These are phyloP conservation scores for Perca schrenkii DNA, from an alignment of 2,113 vertebrate species.

Conservation along the genomic window DNA sequence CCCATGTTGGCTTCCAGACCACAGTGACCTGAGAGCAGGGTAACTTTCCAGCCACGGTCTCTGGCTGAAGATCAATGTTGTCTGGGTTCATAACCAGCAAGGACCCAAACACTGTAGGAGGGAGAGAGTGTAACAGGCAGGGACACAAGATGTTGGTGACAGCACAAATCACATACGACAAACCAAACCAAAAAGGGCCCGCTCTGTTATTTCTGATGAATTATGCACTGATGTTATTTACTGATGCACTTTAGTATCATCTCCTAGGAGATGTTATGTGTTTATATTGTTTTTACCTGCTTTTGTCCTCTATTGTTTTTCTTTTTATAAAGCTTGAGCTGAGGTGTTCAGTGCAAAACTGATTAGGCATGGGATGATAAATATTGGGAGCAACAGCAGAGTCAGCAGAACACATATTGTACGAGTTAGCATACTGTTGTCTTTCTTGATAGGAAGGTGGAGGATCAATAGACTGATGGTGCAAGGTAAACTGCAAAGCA, in stretches of 20 bases:
- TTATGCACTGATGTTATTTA: slow-evolving; percentile 18
- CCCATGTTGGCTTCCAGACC: slow-evolving; percentile 64
- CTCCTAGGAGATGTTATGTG: background rate
- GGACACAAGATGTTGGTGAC: slow-evolving; percentile 19
- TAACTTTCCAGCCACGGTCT: slow-evolving; percentile 69
- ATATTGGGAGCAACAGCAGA: slow-evolving; percentile 41
- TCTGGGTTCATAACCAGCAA: slow-evolving; percentile 52
- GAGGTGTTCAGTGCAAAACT: slow-evolving; percentile 37
- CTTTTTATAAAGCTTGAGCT: slow-evolving; percentile 25
- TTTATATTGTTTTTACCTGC: slow-evolving; percentile 32
- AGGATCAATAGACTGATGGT: slow-evolving; percentile 52
- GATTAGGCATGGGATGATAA: slow-evolving; percentile 46
- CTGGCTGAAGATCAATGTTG: slow-evolving; percentile 69
- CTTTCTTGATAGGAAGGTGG: slow-evolving; percentile 39
- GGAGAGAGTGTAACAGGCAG: slow-evolving; percentile 32
- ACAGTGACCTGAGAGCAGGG: slow-evolving; percentile 70
- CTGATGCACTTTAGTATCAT: background rate
- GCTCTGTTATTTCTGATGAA: slow-evolving; percentile 13
- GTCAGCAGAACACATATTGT: slow-evolving; percentile 50
- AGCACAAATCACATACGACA: slow-evolving; percentile 3
- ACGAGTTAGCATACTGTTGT: slow-evolving; percentile 40
- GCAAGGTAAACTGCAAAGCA: slow-evolving; percentile 29
- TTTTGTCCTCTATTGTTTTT: slow-evolving; percentile 6
- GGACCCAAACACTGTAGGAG: slow-evolving; percentile 17
- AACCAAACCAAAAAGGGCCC: slow-evolving; percentile 8